Base-by-base conservation (phyloP, 2,888 invertebrate genomes). In the Carcina quercana region DNA sequence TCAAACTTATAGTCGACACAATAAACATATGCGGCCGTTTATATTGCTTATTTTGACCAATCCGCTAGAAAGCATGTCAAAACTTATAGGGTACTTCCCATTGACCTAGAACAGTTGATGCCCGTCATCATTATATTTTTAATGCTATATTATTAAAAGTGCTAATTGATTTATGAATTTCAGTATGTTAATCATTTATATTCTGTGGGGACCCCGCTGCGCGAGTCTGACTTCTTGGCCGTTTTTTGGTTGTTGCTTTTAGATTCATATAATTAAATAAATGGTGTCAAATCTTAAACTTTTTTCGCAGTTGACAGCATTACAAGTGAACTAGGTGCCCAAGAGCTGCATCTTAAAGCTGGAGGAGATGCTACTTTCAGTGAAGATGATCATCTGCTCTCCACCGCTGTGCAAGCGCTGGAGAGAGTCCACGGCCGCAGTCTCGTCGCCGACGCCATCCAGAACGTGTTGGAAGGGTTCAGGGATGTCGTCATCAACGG, bases 401-500 rank as follows among this genome's bases (percentile, higher is more conserved):
- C 40, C 11, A 19, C 37, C 15, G 35, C 43, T n/a, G 22, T 46
- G 5, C 35, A 24, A 4, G 27, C 7, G 7, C 17, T 15, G n/a
- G 34, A 34, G 22, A 2, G 13, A 5, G 25, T 12, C 4, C 15
- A 33, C 1, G 28, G 36, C 5, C 60, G 63, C 12, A 54, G 32
- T 28, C 0, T 56, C 0, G 43, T 67, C 22, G 47, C 44, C 8
- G 49, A 51, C 2, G 25, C 42, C 3, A 59, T 69, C 25, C 17
- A 14, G 12, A 27, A 45, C 1, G 1, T 47, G 4, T 28, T 71
- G 10, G 62, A 73, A 24, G 32, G 35, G 3, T 56, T 64, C 32
- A 58, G 72, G 30, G 50, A 63, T 24, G 37, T 59, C 2, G 44
- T 72, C 2, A 47, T 67, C 29, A 50, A 66, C 31, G 71, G 71